These are phyloP conservation scores for Hetaerina americana DNA, from an alignment of 1,140 invertebrate species.

Conservation along the genomic window DNA sequence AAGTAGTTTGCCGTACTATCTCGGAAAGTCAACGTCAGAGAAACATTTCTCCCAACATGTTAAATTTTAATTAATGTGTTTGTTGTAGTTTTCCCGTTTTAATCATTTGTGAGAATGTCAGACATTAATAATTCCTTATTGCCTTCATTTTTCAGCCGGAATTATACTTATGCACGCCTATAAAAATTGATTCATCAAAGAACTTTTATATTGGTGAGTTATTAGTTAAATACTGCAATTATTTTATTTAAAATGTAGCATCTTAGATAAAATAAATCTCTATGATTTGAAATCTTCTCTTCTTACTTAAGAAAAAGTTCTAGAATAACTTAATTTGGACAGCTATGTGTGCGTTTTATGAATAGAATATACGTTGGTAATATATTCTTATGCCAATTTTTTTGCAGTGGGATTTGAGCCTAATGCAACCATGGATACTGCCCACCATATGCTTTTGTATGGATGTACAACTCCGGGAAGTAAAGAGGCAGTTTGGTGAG, in stretches of 20 bases:
- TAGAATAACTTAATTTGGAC: constrained; percentile 8
- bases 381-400: constrained; percentile 11
- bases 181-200: constrained; percentile 52
- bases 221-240: constrained; percentile 4
- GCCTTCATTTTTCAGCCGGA: constrained; percentile 46
- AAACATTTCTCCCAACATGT: no score
- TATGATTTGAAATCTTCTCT: no score
- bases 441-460: constrained; percentile 94
- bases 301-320: neutral
- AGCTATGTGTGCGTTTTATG: neutral
- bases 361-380: constrained; percentile 8
- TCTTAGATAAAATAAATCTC: constrained; percentile 12
- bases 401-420: constrained; percentile 81
- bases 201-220: constrained; percentile 61
- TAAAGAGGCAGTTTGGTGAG: constrained; percentile 63
- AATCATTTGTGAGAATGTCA: no score
- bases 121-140: no score
- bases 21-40: no score
- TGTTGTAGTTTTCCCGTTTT: no score
- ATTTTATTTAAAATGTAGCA: neutral
- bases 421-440: constrained; percentile 76
- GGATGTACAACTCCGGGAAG: constrained; percentile 79
- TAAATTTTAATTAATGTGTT: no score
- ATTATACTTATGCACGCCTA: constrained; percentile 71
- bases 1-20: no score